These are phyloP conservation scores for Andrena trimmerana DNA, from an alignment of 2,888 invertebrate species.

Conservation along the genomic window DNA sequence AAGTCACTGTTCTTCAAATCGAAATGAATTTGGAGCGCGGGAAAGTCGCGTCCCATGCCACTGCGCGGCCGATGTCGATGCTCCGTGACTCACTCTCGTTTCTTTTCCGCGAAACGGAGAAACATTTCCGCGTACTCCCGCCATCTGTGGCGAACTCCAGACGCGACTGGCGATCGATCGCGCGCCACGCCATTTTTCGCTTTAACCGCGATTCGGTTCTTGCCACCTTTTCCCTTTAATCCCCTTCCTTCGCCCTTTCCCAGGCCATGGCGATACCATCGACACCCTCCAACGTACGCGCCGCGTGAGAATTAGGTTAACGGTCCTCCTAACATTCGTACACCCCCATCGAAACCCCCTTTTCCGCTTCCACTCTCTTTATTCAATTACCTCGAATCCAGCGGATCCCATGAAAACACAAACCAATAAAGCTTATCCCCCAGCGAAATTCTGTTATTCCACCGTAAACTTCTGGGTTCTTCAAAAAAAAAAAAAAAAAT, in stretches of 20 bases:
- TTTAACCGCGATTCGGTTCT: constrained; percentile 17
- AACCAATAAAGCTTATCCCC: no score
- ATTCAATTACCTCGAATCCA: no score
- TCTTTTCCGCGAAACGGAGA: constrained; percentile 26
- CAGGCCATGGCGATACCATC: constrained; percentile 30
- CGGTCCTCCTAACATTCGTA: constrained; percentile 9
- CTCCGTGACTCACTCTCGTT: constrained; percentile 6
- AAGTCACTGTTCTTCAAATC: neutral
- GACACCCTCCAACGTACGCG: constrained; percentile 10
- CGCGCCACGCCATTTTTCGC: constrained; percentile 52
- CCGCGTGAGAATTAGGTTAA: constrained; percentile 47
- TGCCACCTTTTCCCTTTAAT: constrained; percentile 11
- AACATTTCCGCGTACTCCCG: constrained; percentile 32
- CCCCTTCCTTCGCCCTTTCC: constrained; percentile 18
- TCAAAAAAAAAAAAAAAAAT: no score
- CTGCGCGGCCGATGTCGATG: constrained; percentile 17
- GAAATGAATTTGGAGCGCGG: constrained; percentile 16
- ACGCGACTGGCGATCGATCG: constrained; percentile 50
- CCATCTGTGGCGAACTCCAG: constrained; percentile 53
- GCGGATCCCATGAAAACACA: no score
- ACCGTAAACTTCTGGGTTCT: no score
- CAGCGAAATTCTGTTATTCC: no score
- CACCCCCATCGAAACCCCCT: neutral
- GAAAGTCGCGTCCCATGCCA: neutral
- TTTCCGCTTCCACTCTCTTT: no score